Evolutionary conservation across 2,888 invertebrate genomes (phyloP), one percentile per base, ranked within the genome.

Genomic region (Morinoia aosen): DNA sequence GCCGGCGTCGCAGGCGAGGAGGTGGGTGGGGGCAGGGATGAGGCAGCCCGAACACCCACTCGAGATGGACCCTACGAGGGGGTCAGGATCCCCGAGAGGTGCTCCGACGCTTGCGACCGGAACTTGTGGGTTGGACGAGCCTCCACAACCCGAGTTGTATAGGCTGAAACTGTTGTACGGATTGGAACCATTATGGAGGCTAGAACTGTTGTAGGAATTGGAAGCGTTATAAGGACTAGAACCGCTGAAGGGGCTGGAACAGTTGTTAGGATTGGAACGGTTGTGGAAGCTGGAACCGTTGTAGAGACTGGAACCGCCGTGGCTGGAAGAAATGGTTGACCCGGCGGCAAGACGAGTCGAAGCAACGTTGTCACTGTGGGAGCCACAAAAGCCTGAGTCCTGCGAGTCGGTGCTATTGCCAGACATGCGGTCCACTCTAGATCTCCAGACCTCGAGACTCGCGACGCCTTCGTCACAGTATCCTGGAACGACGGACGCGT

Each of bases 1-100:
- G 57, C 48, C 93, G n/a, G 57, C 12, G n/a, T 57, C 58, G 58
- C 48, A 48, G 0, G n/a, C 33, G 19, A 93, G 48, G 25, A 93
- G 57, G 48, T 93, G 57, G 12, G 93, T 58, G 11, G 93, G 93
- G 58, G 58, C 93, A 57, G 93, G 93, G 2, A 93, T 93, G 48
- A 57, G 93, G 57, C 93, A 93, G 12, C 93, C 93, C 25, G 93
- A 57, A 19, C 57, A 93, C 48, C 93, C 93, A 48, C 93, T 93
- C 19, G 93, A 57, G 57, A 57, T 16, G 25, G 93, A 93, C 16
- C 90, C 48, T 39, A 40, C 39, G 40, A 33, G 48, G 40, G 19
- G 2, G 40, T 90, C 90, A 40, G 39, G 16, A 40, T 19, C 19
- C 40, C 90, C 40, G 0, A 40, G 16, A 40, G 8, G 48, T 14